Base-by-base conservation (phyloP, 2,888 invertebrate genomes). In the Pseudoips prasinana region DNA sequence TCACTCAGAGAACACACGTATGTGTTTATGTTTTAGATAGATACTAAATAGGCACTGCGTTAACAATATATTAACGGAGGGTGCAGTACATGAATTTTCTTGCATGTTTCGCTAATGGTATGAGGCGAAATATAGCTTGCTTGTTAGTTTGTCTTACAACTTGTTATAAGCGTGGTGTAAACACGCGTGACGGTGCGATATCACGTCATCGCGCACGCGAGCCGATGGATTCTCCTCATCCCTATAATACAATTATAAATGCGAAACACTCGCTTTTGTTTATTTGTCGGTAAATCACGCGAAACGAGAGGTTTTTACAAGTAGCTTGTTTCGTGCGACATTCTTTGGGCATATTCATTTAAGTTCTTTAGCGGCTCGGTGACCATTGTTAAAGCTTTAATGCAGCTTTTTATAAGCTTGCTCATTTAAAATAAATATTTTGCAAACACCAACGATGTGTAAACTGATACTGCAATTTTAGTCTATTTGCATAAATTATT, bases 151-250 rank as follows among this genome's bases (percentile, higher is more conserved):
- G 66, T 57, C 70, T 74, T 74, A 74, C 76, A 80, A 78, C 60
- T 80, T 78, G 82, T 81, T 83, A 80, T 81, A 81, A 73, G 52
- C 69, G 59, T 58, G 72, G 69, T 69, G 74, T 70, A 65, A 72
- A 80, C 84, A 81, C 77, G 85, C 85, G 83, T 85, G 86, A 86
- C 81, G 79, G 62, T 59, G 58, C 50, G 64, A 60, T 84, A 84
- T 83, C 86, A 76, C 75, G 77, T 75, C 73, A 82, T 81, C 79
- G 69, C 40, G 73, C 87, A 86, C 85, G 87, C 87, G 78, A 84
- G 61, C 71, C 72, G 64, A 66, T 59, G 60, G 60, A 65, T 64
- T 60, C 60, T 64, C 64, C 63, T 69, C 77, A 71, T 72, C 66
- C 72, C 64, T 60, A 58, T 54, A 58, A 58, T 54, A 62, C 67